Evolutionary conservation across 2,888 invertebrate genomes (phyloP).

Genomic region (Agrilus cyanescens): DNA sequence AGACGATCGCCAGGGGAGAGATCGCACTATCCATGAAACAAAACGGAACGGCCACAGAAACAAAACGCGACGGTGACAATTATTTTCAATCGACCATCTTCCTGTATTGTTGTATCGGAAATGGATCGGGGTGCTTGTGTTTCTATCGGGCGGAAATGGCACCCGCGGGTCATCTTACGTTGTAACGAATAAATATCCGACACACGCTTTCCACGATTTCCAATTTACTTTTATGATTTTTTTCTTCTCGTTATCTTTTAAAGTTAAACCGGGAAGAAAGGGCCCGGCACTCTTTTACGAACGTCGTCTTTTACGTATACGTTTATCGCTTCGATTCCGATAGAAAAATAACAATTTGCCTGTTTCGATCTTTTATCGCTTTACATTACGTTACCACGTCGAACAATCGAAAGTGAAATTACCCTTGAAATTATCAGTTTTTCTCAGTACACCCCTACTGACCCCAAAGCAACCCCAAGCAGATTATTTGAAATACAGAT

Average conservation of each 20-base stretch:
- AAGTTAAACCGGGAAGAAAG: no score
- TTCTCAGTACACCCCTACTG: no score
- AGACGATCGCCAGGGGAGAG: constrained; percentile 34
- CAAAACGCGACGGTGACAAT: constrained; percentile 32
- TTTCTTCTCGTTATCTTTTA: background rate
- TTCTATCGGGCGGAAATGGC: constrained; percentile 26
- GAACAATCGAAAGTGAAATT: no score
- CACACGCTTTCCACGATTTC: constrained; percentile 27
- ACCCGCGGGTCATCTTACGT: constrained; percentile 28
- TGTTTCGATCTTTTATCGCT: no score
- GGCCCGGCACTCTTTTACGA: no score
- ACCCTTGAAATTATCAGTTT: no score
- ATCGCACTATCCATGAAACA: constrained; percentile 27
- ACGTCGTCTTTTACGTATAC: no score
- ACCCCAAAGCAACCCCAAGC: no score
- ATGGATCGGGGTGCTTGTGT: constrained; percentile 22
- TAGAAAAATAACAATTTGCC: no score
- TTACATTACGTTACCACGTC: no score
- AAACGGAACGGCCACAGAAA: constrained; percentile 20
- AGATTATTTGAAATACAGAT: no score
- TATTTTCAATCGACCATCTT: constrained; percentile 35
- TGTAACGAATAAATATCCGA: constrained; percentile 29
- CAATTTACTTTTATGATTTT: constrained; percentile 26
- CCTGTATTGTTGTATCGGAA: constrained; percentile 19
- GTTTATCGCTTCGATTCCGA: no score